A percentile compares a stretch with the other conserved stretches of the same genome.
phyloP scores from a whole-genome alignment of 2,113 vertebrate species.

The Oostethus manadensis region DNA sequence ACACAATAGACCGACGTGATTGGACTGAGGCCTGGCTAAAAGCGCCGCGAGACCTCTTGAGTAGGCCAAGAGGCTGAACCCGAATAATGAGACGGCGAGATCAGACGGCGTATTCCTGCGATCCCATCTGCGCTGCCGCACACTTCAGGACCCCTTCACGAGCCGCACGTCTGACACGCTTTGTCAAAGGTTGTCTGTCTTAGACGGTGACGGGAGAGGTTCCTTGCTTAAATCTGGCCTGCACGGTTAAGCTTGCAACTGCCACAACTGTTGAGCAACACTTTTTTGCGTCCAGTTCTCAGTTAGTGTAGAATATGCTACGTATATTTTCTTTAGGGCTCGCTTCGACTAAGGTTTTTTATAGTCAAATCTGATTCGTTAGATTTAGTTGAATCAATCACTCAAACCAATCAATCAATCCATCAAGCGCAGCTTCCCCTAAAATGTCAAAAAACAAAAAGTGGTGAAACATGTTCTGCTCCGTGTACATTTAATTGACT shows the following conservation, averaged over 20 bases:
- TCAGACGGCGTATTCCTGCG: slow-evolving; percentile 51
- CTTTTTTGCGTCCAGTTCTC: too few relatives aligned
- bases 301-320: too few relatives aligned
- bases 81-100: slow-evolving; percentile 61
- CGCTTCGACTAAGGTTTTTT: too few relatives aligned
- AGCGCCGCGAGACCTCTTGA: slow-evolving; percentile 60
- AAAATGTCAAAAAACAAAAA: too few relatives aligned
- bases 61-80: slow-evolving; percentile 46
- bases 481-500: too few relatives aligned
- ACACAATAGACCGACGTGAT: slow-evolving; percentile 50
- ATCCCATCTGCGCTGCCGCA: slow-evolving; percentile 54
- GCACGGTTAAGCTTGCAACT: background rate
- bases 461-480: too few relatives aligned
- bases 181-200: slow-evolving; percentile 39
- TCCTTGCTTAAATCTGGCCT: slow-evolving; percentile 18
- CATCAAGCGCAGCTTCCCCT: too few relatives aligned
- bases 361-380: too few relatives aligned
- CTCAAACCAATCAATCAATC: too few relatives aligned
- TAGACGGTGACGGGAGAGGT: slow-evolving; percentile 12
- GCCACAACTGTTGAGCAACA: background rate
- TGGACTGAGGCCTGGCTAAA: slow-evolving; percentile 58
- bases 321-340: too few relatives aligned
- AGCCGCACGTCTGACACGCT: slow-evolving; percentile 41
- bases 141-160: slow-evolving; percentile 41
- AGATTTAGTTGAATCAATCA: too few relatives aligned